Conservation (phyloP, 2,888 invertebrate genomes). For the Andrena camellia region DNA sequence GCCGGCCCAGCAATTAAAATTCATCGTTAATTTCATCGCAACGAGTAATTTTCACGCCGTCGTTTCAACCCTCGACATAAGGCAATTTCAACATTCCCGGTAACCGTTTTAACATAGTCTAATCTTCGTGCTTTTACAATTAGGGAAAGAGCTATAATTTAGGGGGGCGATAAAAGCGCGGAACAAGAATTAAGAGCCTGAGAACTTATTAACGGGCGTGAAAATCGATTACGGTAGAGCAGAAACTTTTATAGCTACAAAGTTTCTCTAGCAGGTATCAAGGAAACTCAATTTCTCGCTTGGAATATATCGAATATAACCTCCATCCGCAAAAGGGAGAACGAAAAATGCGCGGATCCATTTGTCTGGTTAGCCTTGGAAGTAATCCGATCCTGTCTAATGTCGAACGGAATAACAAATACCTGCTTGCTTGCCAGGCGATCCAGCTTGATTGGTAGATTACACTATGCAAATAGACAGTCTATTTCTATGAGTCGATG, state of each 20-base stretch:
- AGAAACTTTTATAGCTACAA: too few relatives aligned
- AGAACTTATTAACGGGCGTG: not conserved
- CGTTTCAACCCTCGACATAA: not conserved
- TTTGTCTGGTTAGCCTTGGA: conserved; percentile 58
- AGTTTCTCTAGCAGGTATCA: not conserved
- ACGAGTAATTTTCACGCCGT: conserved; percentile 20
- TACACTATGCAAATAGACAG: conserved; percentile 7
- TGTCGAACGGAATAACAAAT: conserved; percentile 51
- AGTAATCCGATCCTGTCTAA: conserved; percentile 59
- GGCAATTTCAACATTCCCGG: not conserved
- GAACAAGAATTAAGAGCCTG: not conserved
- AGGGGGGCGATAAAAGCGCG: not conserved
- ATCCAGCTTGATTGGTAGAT: conserved; percentile 28
- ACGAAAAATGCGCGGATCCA: conserved; percentile 53
- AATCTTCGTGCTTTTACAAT: too few relatives aligned
- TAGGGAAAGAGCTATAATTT: not conserved
- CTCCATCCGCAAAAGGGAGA: conserved; percentile 27
- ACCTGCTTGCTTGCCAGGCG: conserved; percentile 27
- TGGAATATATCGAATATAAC: conserved; percentile 9
- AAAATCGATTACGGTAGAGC: not conserved
- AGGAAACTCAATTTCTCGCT: conserved; percentile 16
- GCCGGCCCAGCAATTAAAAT: conserved; percentile 43
- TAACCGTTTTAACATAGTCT: too few relatives aligned
- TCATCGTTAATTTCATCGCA: conserved; percentile 35
- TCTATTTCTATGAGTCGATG: conserved; percentile 19